phyloP scores from a whole-genome alignment of 1,140 invertebrate species.

The Drosophila melanica region DNA sequence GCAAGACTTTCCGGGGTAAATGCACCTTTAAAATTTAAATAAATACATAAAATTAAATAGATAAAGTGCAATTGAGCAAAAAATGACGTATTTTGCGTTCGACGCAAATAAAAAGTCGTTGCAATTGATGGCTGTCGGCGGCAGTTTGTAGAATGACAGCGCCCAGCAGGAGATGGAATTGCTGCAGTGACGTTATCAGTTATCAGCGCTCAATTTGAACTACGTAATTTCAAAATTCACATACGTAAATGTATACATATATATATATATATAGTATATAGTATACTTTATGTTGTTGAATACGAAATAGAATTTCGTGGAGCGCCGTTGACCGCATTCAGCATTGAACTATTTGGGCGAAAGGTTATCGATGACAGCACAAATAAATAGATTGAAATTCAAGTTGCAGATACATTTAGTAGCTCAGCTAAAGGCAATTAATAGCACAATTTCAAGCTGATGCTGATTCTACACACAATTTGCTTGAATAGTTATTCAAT shows the following conservation, averaged over 20 bases:
- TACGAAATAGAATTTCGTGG: constrained; percentile 12
- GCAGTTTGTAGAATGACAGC: background rate
- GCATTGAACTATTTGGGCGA: constrained; percentile 59
- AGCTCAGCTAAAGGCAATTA: background rate
- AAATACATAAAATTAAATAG: too few species aligned
- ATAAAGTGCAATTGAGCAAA: too few species aligned
- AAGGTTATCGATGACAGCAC: constrained; percentile 60
- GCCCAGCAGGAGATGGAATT: too few species aligned
- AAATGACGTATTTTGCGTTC: too few species aligned
- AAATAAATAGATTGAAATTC: constrained; percentile 16
- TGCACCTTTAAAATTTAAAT: too few species aligned
- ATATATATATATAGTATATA: background rate
- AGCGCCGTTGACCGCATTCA: constrained; percentile 60
- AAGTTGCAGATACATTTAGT: constrained; percentile 6
- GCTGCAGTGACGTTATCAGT: constrained; percentile 3
- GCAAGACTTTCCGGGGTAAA: too few species aligned
- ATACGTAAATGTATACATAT: background rate
- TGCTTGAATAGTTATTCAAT: background rate
- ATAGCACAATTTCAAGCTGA: background rate
- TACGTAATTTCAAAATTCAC: constrained; percentile 2
- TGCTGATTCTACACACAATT: background rate
- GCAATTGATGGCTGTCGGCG: background rate
- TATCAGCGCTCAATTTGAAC: background rate
- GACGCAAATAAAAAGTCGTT: too few species aligned
- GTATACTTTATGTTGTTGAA: constrained; percentile 1